Conservation (phyloP, 2,113 vertebrate genomes). For the Psilopsiagon aymara region DNA sequence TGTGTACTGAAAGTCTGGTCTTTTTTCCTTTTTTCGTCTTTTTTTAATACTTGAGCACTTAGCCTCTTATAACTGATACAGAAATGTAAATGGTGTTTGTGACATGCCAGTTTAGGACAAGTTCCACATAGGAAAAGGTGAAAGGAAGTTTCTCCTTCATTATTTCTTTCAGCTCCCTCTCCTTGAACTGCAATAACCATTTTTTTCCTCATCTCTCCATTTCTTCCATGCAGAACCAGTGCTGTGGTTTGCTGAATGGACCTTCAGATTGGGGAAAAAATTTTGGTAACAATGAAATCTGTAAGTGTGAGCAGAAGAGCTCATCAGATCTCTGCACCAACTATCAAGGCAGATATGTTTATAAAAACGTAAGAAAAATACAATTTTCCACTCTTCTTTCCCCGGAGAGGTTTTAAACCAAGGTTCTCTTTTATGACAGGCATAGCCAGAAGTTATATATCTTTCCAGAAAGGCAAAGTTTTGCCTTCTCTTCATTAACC, state of each 20-base stretch:
- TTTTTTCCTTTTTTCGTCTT: neutral
- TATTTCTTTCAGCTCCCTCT: neutral
- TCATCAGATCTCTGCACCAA: fast-evolving
- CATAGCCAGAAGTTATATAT: neutral
- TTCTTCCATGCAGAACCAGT: constrained; percentile 66
- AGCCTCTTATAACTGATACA: neutral
- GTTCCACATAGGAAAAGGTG: neutral
- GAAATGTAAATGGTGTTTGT: neutral
- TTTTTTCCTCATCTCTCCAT: neutral
- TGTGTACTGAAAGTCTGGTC: neutral
- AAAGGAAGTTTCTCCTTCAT: neutral
- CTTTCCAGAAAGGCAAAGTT: neutral
- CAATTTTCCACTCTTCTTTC: neutral
- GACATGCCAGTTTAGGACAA: neutral
- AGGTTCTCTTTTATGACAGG: neutral
- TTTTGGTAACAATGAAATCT: neutral
- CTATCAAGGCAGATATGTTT: fast-evolving
- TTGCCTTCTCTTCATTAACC: neutral
- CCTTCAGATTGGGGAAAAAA: constrained; percentile 63
- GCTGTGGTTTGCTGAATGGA: constrained; percentile 73
- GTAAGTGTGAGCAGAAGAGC: neutral
- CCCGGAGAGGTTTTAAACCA: neutral
- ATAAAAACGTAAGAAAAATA: constrained; percentile 14
- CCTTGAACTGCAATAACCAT: neutral
- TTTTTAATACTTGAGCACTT: neutral